A percentile compares a stretch with the other conserved stretches of the same genome.
Conservation (phyloP, 2,113 vertebrate species). For the Hylia prasina region DNA sequence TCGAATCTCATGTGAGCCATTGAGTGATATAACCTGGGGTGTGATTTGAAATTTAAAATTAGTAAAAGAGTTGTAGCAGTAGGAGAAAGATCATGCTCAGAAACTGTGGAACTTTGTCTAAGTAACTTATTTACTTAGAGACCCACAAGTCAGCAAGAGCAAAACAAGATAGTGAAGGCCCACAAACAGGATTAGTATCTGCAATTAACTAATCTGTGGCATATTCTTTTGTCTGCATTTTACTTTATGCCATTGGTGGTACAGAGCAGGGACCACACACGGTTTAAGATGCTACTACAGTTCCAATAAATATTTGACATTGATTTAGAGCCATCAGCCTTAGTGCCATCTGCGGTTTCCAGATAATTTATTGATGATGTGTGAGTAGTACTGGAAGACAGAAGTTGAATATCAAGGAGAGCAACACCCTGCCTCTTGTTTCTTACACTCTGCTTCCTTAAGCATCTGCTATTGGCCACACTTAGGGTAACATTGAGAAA, state of each 20-base stretch:
- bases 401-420: background rate
- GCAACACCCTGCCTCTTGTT: background rate
- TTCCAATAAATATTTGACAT: background rate
- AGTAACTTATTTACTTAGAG: background rate
- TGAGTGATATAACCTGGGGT: background rate
- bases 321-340: background rate
- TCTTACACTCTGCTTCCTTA: background rate
- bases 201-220: background rate
- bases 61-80: background rate
- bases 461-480: background rate
- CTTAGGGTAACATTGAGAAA: background rate
- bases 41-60: background rate
- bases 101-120: background rate
- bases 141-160: background rate
- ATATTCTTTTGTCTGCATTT: background rate
- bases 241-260: background rate
- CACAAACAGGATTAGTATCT: background rate
- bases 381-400: background rate
- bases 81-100: background rate
- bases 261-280: background rate
- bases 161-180: background rate
- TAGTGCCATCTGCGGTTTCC: background rate
- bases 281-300: background rate
- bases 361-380: background rate
- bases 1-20: background rate